Base-by-base conservation (phyloP, 2,888 invertebrate genomes). In the Zaprionus obscuricornis region DNA sequence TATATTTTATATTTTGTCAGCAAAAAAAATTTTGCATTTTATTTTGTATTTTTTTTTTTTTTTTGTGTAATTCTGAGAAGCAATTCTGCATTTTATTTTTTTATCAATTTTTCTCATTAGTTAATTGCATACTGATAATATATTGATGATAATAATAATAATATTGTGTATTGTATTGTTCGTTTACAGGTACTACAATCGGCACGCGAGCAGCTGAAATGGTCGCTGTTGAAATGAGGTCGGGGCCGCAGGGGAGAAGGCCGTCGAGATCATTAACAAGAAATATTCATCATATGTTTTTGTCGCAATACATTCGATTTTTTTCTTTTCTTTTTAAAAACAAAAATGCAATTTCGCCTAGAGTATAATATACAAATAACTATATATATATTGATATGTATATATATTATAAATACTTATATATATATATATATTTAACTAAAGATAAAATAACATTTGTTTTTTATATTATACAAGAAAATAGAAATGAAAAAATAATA, bases 161-260 rank as follows among this genome's bases (percentile, higher is more conserved):
- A 42, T 74, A 43, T 46, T 55, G 45, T 52, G 36, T 74, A 29
- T 52, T 36, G 52, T 40, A 40, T 62, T 43, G 13, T 79, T 18
- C 37, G 50, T 68, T 88, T 89, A 71, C 93, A 98, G 98, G 98
- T 98, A 46, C 92, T 98, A 73, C 98, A 98, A 91, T 96, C 97
- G 37, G 98, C 98, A 59, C 97, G 97, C 92, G 98, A 99, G 89
- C 98, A 98, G 90, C 93, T 99, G 71, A 99, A 98, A 90, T 99
- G 98, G 98, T 98, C 98, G 14, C 92, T 99, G 87, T 92, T 98
- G 87, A 98, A 99, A 92, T 98, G 92, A 93, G 78, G 60, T 50
- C 45, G 54, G 49, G 33, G 37, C 34, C 65, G 57, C 7, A 40
- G 68, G 33, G 31, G 64, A 58, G 39, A 42, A 26, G 54, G 46